These are phyloP conservation scores for Drosophila micromelanica DNA, from an alignment of 1,140 invertebrate species.

Conservation along the genomic window DNA sequence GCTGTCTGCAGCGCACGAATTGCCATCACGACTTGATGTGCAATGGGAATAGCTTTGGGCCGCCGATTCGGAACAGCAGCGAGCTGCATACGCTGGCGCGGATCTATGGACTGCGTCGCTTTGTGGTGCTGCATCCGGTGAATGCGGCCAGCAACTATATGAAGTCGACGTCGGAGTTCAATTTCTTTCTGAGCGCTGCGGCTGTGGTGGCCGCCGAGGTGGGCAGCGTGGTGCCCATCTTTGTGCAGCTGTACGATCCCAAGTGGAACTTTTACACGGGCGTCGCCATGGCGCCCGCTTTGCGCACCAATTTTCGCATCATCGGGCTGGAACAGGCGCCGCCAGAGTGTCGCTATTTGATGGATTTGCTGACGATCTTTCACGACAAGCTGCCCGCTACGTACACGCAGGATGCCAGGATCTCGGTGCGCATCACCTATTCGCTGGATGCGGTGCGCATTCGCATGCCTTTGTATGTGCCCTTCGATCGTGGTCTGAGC, in stretches of 20 bases:
- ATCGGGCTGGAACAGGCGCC: constrained; percentile 93
- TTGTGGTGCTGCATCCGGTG: constrained; percentile 90
- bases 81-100: constrained; percentile 86
- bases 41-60: constrained; percentile 89
- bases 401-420: constrained; percentile 86
- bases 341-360: constrained; percentile 92
- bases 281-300: constrained; percentile 89
- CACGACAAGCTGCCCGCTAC: constrained; percentile 90
- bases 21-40: constrained; percentile 87
- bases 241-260: constrained; percentile 93
- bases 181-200: constrained; percentile 93
- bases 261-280: constrained; percentile 94
- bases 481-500: constrained; percentile 55
- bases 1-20: constrained; percentile 57
- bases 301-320: constrained; percentile 93
- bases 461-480: constrained; percentile 80
- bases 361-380: constrained; percentile 91
- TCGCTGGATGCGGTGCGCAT: constrained; percentile 89
- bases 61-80: constrained; percentile 85
- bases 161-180: constrained; percentile 91
- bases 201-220: constrained; percentile 93
- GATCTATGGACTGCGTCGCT: constrained; percentile 94
- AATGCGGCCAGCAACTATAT: constrained; percentile 85
- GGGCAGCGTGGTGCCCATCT: constrained; percentile 92
- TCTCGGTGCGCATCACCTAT: constrained; percentile 94